Percentiles rank a stretch among this genome's conserved stretches.
Evolutionary conservation across 2,113 vertebrate species (phyloP).

Genomic region (Falco punctatus): DNA sequence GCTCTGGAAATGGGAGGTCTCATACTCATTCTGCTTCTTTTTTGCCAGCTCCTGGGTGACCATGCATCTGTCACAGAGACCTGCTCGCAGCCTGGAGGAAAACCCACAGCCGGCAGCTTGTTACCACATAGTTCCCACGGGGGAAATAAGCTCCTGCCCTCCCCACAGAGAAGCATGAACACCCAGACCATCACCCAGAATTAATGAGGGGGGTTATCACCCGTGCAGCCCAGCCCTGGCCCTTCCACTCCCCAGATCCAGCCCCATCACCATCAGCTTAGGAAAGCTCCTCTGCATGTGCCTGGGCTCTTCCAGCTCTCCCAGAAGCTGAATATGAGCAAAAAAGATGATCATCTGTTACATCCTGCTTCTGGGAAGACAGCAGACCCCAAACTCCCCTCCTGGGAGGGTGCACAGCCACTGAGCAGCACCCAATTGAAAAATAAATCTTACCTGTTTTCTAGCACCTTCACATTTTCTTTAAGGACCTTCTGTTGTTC

Average conservation of each 20-base stretch:
- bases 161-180: accelerated
- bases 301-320: not conserved
- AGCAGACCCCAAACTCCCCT: not conserved
- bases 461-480: constrained; percentile 91
- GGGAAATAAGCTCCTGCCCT: not conserved
- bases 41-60: constrained; percentile 94
- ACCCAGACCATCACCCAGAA: not conserved
- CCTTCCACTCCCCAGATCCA: not conserved
- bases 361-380: not conserved
- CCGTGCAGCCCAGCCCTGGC: not conserved
- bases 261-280: not conserved
- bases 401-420: accelerated
- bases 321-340: not conserved
- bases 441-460: constrained; percentile 85
- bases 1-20: constrained; percentile 86
- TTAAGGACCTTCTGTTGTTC: constrained; percentile 91
- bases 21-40: constrained; percentile 89
- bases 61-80: constrained; percentile 93
- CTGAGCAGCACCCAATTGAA: not conserved
- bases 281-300: not conserved
- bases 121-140: accelerated
- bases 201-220: not conserved
- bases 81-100: constrained; percentile 85
- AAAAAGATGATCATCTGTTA: not conserved
- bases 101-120: not conserved